phyloP scores from a whole-genome alignment of 2,797 vertebrate genomes.

The Petrocephalus sullivani region DNA sequence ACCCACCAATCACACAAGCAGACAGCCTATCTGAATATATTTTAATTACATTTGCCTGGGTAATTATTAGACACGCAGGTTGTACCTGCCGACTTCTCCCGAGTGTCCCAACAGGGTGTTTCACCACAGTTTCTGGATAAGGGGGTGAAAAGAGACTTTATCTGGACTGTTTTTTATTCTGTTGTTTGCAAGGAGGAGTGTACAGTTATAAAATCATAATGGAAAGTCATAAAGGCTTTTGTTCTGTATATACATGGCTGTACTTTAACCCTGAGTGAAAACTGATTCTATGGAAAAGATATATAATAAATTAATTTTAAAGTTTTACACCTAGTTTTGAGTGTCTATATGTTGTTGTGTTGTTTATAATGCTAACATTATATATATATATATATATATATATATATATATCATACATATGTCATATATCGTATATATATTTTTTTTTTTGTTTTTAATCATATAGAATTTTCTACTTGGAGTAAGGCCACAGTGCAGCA shows the following conservation, averaged over 20 bases:
- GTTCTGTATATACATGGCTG: slow-evolving; percentile 68
- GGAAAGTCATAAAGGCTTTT: slow-evolving; percentile 40
- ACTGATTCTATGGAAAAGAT: slow-evolving; percentile 66
- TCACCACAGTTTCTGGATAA: slow-evolving; percentile 35
- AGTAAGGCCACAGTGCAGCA: background rate
- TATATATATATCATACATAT: too few species aligned
- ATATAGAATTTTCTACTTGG: background rate
- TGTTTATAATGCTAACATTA: background rate
- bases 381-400: background rate
- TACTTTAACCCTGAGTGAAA: slow-evolving; percentile 67
- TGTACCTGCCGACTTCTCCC: slow-evolving; percentile 36
- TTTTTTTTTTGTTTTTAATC: background rate
- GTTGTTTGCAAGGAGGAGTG: slow-evolving; percentile 58
- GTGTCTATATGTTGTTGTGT: background rate
- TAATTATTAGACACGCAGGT: slow-evolving; percentile 29
- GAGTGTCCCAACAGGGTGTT: slow-evolving; percentile 42
- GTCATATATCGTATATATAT: too few species aligned
- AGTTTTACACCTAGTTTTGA: slow-evolving; percentile 34
- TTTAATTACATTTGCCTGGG: slow-evolving; percentile 24
- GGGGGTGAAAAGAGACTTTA: slow-evolving; percentile 15
- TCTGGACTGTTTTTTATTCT: slow-evolving; percentile 44
- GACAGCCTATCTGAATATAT: background rate
- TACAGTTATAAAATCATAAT: slow-evolving; percentile 62
- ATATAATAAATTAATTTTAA: slow-evolving; percentile 77
- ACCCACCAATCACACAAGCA: background rate